Conservation (phyloP, 1,140 invertebrate species). For the Zaprionus ghesquierei region DNA sequence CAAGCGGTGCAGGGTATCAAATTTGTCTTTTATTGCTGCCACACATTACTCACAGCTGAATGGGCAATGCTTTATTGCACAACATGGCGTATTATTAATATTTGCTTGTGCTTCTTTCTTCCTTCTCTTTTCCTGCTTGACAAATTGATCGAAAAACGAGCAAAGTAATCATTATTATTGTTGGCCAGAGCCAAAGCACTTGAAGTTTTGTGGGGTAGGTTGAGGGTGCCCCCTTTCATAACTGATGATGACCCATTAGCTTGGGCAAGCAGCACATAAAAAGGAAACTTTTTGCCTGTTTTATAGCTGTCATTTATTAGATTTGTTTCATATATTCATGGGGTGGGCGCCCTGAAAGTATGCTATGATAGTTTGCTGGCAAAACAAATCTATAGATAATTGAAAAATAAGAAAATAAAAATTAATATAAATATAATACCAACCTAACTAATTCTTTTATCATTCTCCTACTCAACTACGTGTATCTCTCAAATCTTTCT, state of each 20-base stretch:
- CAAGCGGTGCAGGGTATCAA: conserved; percentile 43
- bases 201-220: not conserved
- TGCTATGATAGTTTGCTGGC: not conserved
- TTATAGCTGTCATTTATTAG: not conserved
- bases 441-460: no score
- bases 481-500: not conserved
- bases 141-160: conserved; percentile 10
- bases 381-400: not conserved
- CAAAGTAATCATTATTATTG: conserved; percentile 26
- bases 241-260: not conserved
- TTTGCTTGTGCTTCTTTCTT: conserved; percentile 18
- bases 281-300: not conserved
- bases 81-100: conserved; percentile 63
- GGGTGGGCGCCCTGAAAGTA: conserved; percentile 21
- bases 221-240: not conserved
- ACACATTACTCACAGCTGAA: conserved; percentile 52
- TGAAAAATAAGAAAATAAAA: no score
- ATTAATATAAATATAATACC: no score
- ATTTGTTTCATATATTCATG: not conserved
- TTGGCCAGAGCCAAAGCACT: conserved; percentile 11
- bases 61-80: conserved; percentile 39
- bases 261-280: not conserved
- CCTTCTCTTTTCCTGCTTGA: not conserved
- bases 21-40: conserved; percentile 35
- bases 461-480: no score